These are phyloP conservation scores for Cloeon dipterum DNA, from an alignment of 2,888 invertebrate genomes.

Conservation along the genomic window DNA sequence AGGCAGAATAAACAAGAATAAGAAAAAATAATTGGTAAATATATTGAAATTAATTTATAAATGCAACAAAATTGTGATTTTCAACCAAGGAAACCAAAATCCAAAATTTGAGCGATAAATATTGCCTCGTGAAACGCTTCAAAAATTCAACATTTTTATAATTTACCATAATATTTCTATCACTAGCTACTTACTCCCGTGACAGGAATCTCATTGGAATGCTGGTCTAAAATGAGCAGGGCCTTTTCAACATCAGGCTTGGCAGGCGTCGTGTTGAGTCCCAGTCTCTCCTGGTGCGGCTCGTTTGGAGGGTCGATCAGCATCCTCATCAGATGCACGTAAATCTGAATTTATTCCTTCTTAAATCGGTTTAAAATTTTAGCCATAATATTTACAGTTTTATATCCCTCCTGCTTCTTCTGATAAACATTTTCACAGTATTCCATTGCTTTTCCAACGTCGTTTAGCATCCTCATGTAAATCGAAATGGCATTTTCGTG, in stretches of 20 bases:
- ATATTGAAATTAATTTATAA: background rate
- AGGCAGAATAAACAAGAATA: no score
- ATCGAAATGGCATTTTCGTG: slow-evolving; percentile 86
- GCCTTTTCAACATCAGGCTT: slow-evolving; percentile 59
- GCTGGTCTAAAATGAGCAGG: slow-evolving; percentile 53
- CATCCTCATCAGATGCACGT: slow-evolving; percentile 33
- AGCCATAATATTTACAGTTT: slow-evolving; percentile 2
- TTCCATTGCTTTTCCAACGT: slow-evolving; percentile 57
- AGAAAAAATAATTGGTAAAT: background rate
- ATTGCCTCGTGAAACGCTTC: no score
- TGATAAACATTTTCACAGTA: slow-evolving; percentile 55
- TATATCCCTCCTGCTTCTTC: slow-evolving; percentile 1
- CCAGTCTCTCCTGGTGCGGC: slow-evolving; percentile 16
- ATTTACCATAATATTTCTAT: no score
- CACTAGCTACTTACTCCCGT: slow-evolving; percentile 44
- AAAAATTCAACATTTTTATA: no score
- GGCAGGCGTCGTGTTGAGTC: slow-evolving; percentile 24
- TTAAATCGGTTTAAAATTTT: background rate
- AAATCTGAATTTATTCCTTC: slow-evolving; percentile 25
- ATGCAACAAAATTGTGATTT: no score
- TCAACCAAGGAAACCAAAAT: no score
- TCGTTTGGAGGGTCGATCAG: slow-evolving; percentile 25
- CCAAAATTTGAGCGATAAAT: no score
- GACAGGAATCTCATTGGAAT: slow-evolving; percentile 68
- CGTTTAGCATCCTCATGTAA: slow-evolving; percentile 68